A percentile compares a stretch with the other conserved stretches of the same genome.
Conservation (phyloP, 2,113 vertebrate species). For the Barnardius zonarius region DNA sequence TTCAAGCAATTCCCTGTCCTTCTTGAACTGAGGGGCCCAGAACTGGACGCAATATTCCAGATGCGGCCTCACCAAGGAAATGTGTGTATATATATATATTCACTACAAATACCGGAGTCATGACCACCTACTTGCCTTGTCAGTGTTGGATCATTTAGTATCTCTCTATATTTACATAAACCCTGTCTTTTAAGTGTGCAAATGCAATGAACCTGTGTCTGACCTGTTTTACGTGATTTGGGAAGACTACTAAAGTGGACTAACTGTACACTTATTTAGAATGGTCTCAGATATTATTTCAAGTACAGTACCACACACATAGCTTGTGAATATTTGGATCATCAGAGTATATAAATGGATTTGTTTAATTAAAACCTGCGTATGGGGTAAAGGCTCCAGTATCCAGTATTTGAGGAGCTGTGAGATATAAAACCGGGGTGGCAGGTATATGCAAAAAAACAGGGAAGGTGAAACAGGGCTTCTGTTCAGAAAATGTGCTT, state of each 20-base stretch:
- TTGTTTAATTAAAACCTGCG: background rate
- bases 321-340: background rate
- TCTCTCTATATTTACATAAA: background rate
- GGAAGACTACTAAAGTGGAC: background rate
- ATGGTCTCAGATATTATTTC: background rate
- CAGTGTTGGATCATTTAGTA: background rate
- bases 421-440: background rate
- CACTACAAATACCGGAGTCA: background rate
- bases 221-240: background rate
- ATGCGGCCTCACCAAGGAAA: no score
- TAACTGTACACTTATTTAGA: background rate
- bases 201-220: background rate
- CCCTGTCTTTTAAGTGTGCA: background rate
- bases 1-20: no score
- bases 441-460: background rate
- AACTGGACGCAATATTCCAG: no score
- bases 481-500: background rate
- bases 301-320: background rate
- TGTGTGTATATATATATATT: background rate
- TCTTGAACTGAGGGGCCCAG: no score
- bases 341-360: background rate
- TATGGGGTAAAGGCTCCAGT: background rate
- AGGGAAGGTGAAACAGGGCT: background rate
- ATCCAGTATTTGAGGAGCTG: background rate
- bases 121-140: background rate